Evolutionary conservation across 2,888 invertebrate genomes (phyloP), one percentile per base, ranked within the genome.

Genomic region (Linnaemya tessellans): DNA sequence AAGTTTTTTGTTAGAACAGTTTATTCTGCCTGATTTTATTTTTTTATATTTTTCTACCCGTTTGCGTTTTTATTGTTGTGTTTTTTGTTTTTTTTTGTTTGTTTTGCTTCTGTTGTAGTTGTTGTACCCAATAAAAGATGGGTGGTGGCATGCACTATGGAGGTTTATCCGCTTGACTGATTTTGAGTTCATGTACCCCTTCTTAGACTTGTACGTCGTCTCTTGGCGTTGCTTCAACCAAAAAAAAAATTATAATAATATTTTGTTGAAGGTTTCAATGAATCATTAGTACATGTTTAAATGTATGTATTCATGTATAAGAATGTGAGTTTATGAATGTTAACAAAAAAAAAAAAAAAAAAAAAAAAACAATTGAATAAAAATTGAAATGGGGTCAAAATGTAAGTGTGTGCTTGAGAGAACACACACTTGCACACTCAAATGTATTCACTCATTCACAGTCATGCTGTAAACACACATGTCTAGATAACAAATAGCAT

Each of bases 371-470:
- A 82, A 85, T 85, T 85, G 79, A 82, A 85, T 75, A 80, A 79
- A 71, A 85, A 80, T 80, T 82, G 65, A 82, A 85, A 85, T 80
- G 79, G 79, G 85, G 85, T 85, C 85, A 85, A 82, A 85, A 82
- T 79, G 11, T 51, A 77, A 77, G 68, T 81, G 80, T 67, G 54
- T 67, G 65, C 56, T 84, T 54, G 58, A 80, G 64, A 80, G 30
- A 49, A 54, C 41, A 56, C 65, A 64, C 30, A 56, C 20, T 11
- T 60, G 68, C 11, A 46, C 41, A 58, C 38, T 41, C 15, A 51
- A 11, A 13, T 10, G n/a, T n/a, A 75, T 18, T 18, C 51, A 62
- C 30, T 8, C 25, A 73, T 9, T 46, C 51, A 65, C 60, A 73
- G 11, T 30, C 30, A 60, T 49, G 49, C 25, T 49, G 10, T 49